These are phyloP conservation scores for Megatriorchis doriae DNA, from an alignment of 2,113 vertebrate species.

Conservation along the genomic window DNA sequence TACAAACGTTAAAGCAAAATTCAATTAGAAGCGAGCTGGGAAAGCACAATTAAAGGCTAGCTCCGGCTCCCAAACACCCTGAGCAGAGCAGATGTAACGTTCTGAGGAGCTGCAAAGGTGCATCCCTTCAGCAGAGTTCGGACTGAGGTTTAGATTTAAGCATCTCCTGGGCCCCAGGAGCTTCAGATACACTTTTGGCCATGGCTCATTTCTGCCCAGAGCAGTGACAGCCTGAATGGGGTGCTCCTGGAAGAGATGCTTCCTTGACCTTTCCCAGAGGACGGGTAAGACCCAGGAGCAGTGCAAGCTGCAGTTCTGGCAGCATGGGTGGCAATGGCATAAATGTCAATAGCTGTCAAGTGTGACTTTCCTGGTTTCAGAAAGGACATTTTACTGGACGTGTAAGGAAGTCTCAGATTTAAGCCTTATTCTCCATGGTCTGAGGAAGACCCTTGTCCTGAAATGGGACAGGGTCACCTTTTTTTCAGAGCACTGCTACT, in stretches of 20 bases:
- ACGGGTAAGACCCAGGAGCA: background rate
- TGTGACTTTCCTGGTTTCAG: background rate
- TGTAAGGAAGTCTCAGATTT: background rate
- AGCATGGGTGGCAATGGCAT: fast-evolving
- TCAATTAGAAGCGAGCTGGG: background rate
- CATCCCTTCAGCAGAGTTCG: background rate
- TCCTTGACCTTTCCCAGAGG: background rate
- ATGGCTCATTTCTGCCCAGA: background rate
- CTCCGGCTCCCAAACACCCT: background rate
- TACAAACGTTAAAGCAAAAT: background rate
- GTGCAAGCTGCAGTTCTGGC: background rate
- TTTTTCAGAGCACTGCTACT: background rate
- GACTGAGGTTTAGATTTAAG: background rate
- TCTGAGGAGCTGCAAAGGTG: background rate
- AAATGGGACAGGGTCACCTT: background rate
- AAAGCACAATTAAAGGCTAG: background rate
- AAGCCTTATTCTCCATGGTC: background rate
- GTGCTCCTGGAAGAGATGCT: background rate
- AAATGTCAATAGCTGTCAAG: background rate
- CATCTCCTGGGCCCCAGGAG: background rate
- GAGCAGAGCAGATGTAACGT: background rate
- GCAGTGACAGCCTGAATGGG: background rate
- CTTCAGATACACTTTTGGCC: background rate
- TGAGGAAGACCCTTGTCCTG: background rate
- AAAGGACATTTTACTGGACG: background rate